Percentiles rank a stretch among this genome's conserved stretches.
Evolutionary conservation across 2,113 vertebrate species (phyloP).

Genomic region (Toxostoma redivivum): DNA sequence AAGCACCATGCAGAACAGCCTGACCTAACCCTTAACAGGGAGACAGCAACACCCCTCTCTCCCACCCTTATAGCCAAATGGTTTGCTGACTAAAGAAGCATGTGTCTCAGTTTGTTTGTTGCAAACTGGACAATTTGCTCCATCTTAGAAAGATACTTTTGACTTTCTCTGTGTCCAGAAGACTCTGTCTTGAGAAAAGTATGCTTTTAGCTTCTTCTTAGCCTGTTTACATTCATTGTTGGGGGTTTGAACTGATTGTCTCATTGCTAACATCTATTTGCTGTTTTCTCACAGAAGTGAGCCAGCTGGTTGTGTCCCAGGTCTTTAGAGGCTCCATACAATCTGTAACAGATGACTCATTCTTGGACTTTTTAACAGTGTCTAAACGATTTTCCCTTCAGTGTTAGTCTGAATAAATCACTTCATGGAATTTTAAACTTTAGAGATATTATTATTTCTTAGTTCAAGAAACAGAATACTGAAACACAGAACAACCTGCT

Average conservation of each 20-base stretch:
- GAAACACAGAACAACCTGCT: background rate
- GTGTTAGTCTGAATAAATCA: background rate
- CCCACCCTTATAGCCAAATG: background rate
- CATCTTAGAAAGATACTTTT: background rate
- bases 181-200: background rate
- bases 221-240: background rate
- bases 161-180: background rate
- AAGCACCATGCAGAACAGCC: background rate
- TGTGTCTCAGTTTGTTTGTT: rapidly evolving
- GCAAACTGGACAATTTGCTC: rapidly evolving
- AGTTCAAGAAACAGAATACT: background rate
- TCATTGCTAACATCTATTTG: background rate
- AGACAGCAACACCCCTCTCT: background rate
- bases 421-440: background rate
- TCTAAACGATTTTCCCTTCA: background rate
- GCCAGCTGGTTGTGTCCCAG: background rate
- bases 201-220: background rate
- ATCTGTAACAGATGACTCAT: background rate
- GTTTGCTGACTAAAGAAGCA: background rate
- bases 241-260: background rate
- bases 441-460: background rate
- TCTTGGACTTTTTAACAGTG: background rate
- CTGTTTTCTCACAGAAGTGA: background rate
- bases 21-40: background rate
- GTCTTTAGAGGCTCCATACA: background rate